Evolutionary conservation across 2,888 invertebrate genomes (phyloP).

Genomic region (Drosophila histrio): DNA sequence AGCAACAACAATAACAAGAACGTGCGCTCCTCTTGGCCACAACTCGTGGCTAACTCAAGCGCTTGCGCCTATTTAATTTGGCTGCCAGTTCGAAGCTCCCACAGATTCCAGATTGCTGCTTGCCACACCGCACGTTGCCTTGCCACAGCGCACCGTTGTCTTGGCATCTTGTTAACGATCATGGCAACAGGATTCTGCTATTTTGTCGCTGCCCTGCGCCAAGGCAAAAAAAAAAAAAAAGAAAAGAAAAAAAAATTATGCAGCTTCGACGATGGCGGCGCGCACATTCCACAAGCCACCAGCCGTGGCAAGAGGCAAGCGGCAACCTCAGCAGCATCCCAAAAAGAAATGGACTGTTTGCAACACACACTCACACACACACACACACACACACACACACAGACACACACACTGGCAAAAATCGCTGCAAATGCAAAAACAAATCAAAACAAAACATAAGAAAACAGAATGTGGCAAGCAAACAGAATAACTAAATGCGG

Average conservation of each 20-base stretch:
- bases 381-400: conserved; percentile 1
- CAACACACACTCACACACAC: conserved; percentile 44
- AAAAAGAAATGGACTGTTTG: conserved; percentile 73
- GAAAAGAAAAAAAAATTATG: conserved; percentile 59
- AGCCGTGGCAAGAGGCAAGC: conserved; percentile 24
- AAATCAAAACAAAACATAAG: conserved; percentile 34
- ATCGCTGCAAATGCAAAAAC: conserved; percentile 58
- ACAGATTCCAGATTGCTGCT: conserved; percentile 69
- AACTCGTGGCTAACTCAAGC: conserved; percentile 76
- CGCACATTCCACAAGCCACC: conserved; percentile 57
- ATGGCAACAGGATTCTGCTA: conserved; percentile 81
- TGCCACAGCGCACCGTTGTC: conserved; percentile 46
- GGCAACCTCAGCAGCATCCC: conserved; percentile 68
- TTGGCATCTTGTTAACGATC: conserved; percentile 80
- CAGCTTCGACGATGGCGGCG: conserved; percentile 57
- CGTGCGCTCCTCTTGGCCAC: conserved; percentile 50
- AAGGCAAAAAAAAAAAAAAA: conserved; percentile 23
- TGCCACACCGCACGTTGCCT: neutral
- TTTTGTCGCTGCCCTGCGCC: conserved; percentile 79
- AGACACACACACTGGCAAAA: conserved; percentile 27
- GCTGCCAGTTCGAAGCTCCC: conserved; percentile 76
- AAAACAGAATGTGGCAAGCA: conserved; percentile 65
- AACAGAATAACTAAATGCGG: conserved; percentile 74
- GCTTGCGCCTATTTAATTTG: conserved; percentile 81
- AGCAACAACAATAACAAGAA: conserved; percentile 36